Conservation (phyloP, 2,888 invertebrate genomes). For the Cantharis flavilabris region DNA sequence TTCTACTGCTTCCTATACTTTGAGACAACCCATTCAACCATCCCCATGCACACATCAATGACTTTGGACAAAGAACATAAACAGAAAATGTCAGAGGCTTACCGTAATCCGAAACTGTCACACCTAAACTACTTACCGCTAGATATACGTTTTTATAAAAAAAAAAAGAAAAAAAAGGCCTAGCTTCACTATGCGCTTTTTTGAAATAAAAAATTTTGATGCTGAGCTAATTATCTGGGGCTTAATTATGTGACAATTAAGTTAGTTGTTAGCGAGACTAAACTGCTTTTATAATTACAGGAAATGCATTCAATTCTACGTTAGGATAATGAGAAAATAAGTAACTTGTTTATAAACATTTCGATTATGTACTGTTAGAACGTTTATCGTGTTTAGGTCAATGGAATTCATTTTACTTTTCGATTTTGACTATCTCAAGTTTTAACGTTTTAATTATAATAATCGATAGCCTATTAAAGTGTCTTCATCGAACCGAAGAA, state of each 20-base stretch:
- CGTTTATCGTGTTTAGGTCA: not conserved
- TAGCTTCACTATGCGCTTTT: not conserved
- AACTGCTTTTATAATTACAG: not conserved
- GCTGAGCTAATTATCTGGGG: not conserved
- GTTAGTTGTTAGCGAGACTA: not conserved
- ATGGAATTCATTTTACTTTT: not conserved
- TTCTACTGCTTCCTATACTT: constrained; percentile 35
- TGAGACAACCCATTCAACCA: constrained; percentile 42
- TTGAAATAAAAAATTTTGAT: not conserved
- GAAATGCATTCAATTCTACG: not conserved
- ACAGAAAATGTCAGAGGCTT: constrained; percentile 15
- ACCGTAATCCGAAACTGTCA: constrained; percentile 15
- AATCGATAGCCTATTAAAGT: not conserved
- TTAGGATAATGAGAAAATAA: not conserved
- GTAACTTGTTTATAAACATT: not conserved
- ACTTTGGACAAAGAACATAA: constrained; percentile 19
- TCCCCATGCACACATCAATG: constrained; percentile 14
- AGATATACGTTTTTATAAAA: not conserved
- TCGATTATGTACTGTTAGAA: not conserved
- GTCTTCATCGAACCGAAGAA: not conserved
- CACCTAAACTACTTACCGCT: constrained; percentile 1
- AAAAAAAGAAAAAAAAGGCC: not conserved
- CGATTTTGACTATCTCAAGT: not conserved
- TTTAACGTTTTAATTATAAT: not conserved
- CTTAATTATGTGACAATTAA: not conserved